Conservation (phyloP, 1,140 invertebrate species). For the Cydia strobilella region DNA sequence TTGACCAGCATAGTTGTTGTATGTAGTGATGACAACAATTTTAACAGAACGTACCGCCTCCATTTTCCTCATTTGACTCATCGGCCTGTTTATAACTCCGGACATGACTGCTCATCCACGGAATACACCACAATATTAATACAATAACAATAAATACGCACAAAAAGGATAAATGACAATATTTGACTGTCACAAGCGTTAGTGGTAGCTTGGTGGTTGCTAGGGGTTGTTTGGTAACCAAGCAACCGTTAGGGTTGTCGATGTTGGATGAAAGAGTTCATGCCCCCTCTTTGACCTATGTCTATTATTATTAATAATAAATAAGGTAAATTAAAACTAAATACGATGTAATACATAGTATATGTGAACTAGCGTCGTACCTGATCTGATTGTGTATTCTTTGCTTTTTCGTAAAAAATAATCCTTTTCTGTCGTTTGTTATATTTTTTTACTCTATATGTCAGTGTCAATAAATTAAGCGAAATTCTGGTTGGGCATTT, state of each 20-base stretch:
- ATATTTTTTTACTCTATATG: background rate
- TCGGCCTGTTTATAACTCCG: conserved; percentile 52
- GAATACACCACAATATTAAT: conserved; percentile 8
- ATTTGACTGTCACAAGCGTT: background rate
- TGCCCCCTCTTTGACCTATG: too few species aligned
- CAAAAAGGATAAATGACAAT: background rate
- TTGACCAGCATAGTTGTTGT: too few species aligned
- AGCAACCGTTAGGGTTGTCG: conserved; percentile 13
- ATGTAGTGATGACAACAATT: too few species aligned
- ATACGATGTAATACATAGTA: too few species aligned
- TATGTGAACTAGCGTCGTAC: too few species aligned
- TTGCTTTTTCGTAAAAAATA: background rate
- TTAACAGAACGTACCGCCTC: conserved; percentile 55
- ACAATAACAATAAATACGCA: conserved; percentile 32
- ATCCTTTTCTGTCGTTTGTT: background rate
- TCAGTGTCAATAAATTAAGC: background rate
- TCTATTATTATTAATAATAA: too few species aligned
- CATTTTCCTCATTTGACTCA: conserved; percentile 66
- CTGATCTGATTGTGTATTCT: too few species aligned
- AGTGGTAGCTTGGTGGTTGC: conserved; percentile 15
- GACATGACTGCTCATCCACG: conserved; percentile 43
- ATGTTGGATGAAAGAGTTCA: too few species aligned
- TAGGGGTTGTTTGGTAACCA: conserved; percentile 32
- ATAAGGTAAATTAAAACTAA: too few species aligned
- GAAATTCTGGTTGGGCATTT: background rate